These are phyloP conservation scores for Arizona elegans DNA, from an alignment of 2,113 vertebrate species.

Conservation along the genomic window DNA sequence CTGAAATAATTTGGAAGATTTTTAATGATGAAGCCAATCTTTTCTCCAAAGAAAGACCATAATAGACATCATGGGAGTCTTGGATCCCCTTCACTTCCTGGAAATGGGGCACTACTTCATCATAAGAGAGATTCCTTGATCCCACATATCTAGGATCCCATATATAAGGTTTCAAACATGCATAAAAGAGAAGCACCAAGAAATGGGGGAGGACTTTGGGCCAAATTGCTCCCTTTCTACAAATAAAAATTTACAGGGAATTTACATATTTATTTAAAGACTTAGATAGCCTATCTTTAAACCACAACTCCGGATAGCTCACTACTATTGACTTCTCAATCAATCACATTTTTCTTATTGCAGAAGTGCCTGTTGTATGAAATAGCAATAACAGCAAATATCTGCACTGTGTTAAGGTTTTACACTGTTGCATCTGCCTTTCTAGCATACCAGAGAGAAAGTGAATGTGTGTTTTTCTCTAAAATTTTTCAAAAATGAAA, in stretches of 20 bases:
- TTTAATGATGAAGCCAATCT: neutral
- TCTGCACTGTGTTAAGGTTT: neutral
- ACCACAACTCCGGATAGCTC: neutral
- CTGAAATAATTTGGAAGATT: neutral
- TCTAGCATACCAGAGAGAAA: neutral
- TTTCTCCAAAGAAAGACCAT: neutral
- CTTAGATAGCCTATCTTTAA: neutral
- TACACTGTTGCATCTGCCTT: neutral
- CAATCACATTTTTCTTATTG: neutral
- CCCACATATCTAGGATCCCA: neutral
- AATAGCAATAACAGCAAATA: neutral
- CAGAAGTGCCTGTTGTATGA: neutral
- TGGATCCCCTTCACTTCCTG: neutral
- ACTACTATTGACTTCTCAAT: neutral
- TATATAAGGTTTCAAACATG: neutral
- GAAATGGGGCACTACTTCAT: neutral
- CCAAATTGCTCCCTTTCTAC: neutral
- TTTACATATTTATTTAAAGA: neutral
- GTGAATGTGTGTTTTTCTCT: neutral
- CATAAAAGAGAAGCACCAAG: neutral
- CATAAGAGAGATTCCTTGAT: neutral
- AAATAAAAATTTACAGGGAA: neutral
- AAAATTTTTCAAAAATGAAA: neutral
- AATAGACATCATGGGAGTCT: neutral
- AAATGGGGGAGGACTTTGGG: neutral